These are phyloP conservation scores for Sternotherus odoratus DNA, from an alignment of 2,797 vertebrate genomes.

Conservation along the genomic window DNA sequence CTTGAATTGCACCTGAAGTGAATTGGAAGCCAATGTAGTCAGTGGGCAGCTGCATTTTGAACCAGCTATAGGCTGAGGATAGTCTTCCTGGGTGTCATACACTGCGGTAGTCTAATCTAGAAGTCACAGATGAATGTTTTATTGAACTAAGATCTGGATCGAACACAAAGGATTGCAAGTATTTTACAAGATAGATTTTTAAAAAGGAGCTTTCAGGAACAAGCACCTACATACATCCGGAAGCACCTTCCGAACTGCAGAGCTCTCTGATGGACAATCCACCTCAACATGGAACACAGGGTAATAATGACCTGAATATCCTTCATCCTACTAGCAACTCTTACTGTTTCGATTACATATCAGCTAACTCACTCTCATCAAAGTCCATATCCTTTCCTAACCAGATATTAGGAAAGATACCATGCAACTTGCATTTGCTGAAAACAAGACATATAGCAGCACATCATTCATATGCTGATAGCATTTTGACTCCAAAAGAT, in stretches of 20 bases:
- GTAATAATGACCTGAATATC: not conserved
- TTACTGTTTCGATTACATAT: not conserved
- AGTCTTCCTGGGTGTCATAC: not conserved
- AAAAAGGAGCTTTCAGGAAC: not conserved
- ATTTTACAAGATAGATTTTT: not conserved
- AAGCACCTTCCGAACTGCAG: not conserved
- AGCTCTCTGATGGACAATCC: not conserved
- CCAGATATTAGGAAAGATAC: not conserved
- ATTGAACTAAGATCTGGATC: not conserved
- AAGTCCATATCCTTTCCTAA: accelerated
- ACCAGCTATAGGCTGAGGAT: not conserved
- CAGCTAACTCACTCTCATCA: not conserved
- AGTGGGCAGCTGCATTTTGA: not conserved
- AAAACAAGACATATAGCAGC: not conserved
- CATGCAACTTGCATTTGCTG: not conserved
- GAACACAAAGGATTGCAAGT: not conserved
- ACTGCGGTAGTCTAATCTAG: not conserved
- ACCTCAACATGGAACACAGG: not conserved
- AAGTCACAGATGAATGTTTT: not conserved
- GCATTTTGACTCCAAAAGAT: not conserved
- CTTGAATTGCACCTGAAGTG: not conserved
- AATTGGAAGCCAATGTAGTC: not conserved
- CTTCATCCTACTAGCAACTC: not conserved
- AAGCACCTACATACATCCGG: not conserved
- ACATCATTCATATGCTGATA: accelerated